Base-by-base conservation (phyloP, 1,140 invertebrate species). In the Phocides pigmalion region DNA sequence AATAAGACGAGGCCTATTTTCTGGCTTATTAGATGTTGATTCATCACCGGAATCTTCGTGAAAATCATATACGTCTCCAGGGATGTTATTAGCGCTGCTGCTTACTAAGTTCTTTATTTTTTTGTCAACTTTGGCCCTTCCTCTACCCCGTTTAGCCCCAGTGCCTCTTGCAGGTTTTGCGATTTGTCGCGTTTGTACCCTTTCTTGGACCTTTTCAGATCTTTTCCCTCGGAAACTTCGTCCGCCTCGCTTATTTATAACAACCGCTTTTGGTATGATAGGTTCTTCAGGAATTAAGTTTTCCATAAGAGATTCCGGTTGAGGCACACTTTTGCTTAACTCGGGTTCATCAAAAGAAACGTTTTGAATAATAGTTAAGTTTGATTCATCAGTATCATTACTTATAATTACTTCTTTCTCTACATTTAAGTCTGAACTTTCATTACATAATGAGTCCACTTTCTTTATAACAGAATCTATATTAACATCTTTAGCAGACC, bases 1-100 rank as follows among this genome's bases (percentile, higher is more conserved):
- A 62, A 97, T 96, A 2, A 97, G 87, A 35, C 96, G 92, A 0
- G 96, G 96, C 41, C 96, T 89, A 51, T 93, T 90, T 81, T 94
- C 94, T 47, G 74, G 78, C 77, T 92, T 90, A 56, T 82, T 90
- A 6, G 82, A 72, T 1, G 91, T 86, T 15, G 93, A 92, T 64
- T 95, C 94, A 73, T 97, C 96, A 46, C 95, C 95, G 19, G 95
- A 95, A 79, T 97, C 96, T 74, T 97, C 96, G 71, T 96, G 95
- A 79, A 97, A 97, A 80, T 97, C 96, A 70, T 97, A 97, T 2
- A 97, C 94, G 77, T 97, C 96, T 0, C 94, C 93, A 0, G 94
- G 93, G 5, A 94, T 79, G 64, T 88, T 84, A 66, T 84, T 87
- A 15, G 82, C 66, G 49, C 73, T 85, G 50, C 81, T 92, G 56